Base-by-base conservation (phyloP, 1,140 invertebrate genomes). In the Lysiphlebus fabarum region DNA sequence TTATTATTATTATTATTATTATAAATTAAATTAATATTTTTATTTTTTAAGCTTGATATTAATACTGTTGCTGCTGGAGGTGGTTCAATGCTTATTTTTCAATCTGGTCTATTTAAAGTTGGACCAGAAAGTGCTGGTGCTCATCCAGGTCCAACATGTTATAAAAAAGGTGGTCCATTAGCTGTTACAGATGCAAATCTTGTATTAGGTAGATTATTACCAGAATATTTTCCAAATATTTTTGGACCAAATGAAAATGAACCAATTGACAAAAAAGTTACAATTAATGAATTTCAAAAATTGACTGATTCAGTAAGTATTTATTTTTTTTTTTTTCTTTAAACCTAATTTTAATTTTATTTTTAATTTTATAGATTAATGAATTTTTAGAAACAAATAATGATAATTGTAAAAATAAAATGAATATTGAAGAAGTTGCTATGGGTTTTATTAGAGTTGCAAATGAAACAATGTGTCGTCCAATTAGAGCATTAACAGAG, bases 21-120 rank as follows among this genome's bases (percentile, higher is more conserved):
- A 12, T 9, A 38, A 33, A 37, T 56, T 55, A 33, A 37, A 6
- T 58, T 49, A 14, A 44, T 44, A 10, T 26, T 43, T 59, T 51
- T 7, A 10, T 42, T 68, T 67, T 14, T 67, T 26, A 26, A 89
- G 87, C 73, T 93, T 65, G 89, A 98, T 77, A 89, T 99, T 37
- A 95, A 96, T 72, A 99, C 97, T 9, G 96, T 99, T 1, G 97
- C 97, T 43, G 96, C 97, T 14, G 97, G 97, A 17, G 97, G 97
- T 33, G 97, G 97, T n/a, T 99, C 95, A 0, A 90, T 90, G 78
- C 80, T 99, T 1, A 93, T 93, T 72, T 99, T 98, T 78, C 82
- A 91, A 7, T 91, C 92, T 1, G 96, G 97, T 0, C 82, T 99
- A 62, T 97, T 98, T 79, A 87, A 91, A n/a, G 96, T 98, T 3